Evolutionary conservation across 2,113 vertebrate species (phyloP), one percentile per base, ranked within the genome.

Genomic region (Syngnathus scovelli): DNA sequence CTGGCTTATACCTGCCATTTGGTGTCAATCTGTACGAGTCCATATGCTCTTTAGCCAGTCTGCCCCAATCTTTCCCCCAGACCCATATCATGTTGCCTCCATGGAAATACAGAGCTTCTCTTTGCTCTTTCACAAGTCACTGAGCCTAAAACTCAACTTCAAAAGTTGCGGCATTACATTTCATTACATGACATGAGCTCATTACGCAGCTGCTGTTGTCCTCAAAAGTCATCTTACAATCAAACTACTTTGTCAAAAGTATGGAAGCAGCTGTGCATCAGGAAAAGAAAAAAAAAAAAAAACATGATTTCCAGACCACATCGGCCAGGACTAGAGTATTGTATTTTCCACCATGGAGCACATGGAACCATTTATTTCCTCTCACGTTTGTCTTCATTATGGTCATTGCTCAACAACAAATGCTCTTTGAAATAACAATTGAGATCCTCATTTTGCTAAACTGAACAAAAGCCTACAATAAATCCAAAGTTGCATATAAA

Each of bases 101-200:
- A 41, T 13, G 13, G 38, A n/a, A 19, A 12, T 5, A 48, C 15
- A 16, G 4, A 43, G 61, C 19, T 62, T 62, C 21, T 27, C 61
- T 62, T 62, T 62, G 61, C 12, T 62, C n/a, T 27, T 62, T 23
- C 61, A 27, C 21, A 27, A 15, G 41, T 21, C 2, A 43, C 39
- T 23, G n/a, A 62, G 60, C 39, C 60, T 27, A 62, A 44, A 62
- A 23, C 61, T 60, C 36, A 60, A 37, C 58, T 44, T 62, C 39
- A 62, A 61, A 62, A 62, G 39, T 62, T 27, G 60, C 61, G 5
- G 41, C n/a, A 62, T 43, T 27, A 44, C 61, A 27, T 16, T 62
- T 62, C 41, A 61, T 61, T 23, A 23, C 59, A 43, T 61, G 38
- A 16, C 59, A 46, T 62, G 38, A 41, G 38, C 6, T 61, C 61